Evolutionary conservation across 1,140 invertebrate genomes (phyloP).

Genomic region (Pomphorhynchus laevis): DNA sequence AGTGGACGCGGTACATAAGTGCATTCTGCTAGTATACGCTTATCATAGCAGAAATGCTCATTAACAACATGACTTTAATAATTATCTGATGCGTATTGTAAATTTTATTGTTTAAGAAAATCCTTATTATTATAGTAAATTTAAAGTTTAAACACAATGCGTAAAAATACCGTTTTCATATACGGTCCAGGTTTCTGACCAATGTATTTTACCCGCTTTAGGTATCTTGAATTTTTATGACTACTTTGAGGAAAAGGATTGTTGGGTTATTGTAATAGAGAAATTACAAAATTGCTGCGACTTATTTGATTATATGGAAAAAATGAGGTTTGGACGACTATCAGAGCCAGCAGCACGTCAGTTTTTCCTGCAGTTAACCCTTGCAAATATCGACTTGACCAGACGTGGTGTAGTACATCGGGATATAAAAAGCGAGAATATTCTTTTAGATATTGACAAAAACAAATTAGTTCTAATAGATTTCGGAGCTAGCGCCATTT

Average conservation of each 20-base stretch:
- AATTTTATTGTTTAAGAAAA: too few species aligned
- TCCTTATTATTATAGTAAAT: too few species aligned
- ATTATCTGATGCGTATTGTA: too few species aligned
- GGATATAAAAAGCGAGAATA: slow-evolving; percentile 8
- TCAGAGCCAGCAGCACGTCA: slow-evolving; percentile 3
- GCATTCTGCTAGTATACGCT: too few species aligned
- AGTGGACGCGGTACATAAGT: too few species aligned
- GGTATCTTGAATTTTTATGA: slow-evolving; percentile 7
- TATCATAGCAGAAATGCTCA: too few species aligned
- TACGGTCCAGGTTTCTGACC: too few species aligned
- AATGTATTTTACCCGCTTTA: too few species aligned
- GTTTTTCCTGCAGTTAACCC: slow-evolving; percentile 7
- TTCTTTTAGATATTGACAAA: slow-evolving; percentile 4
- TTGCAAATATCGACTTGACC: neutral
- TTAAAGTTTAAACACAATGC: too few species aligned
- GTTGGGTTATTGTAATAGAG: slow-evolving; percentile 7
- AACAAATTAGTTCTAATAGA: slow-evolving; percentile 7
- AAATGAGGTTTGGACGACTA: slow-evolving; percentile 1
- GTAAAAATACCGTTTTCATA: too few species aligned
- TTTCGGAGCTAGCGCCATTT: slow-evolving; percentile 7
- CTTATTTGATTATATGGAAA: slow-evolving; percentile 9
- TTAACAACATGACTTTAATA: too few species aligned
- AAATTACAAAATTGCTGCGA: slow-evolving; percentile 6
- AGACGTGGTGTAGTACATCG: slow-evolving; percentile 7
- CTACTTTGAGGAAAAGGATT: slow-evolving; percentile 5